Evolutionary conservation across 2,797 vertebrate species (phyloP).

Genomic region (Acridotheres tristis): DNA sequence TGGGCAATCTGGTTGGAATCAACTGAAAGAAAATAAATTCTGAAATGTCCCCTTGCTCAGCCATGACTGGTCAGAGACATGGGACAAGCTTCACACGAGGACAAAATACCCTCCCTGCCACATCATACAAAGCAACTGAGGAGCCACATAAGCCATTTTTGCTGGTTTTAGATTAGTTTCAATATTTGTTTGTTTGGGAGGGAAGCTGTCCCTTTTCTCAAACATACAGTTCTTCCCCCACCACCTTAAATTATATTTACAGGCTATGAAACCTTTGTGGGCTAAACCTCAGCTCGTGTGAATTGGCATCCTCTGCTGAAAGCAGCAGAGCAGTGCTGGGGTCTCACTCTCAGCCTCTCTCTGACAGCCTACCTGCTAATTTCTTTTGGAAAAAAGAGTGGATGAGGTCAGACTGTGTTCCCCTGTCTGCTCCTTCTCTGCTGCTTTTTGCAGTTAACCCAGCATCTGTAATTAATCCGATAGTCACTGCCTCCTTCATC

Average conservation of each 20-base stretch:
- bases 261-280: neutral
- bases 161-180: neutral
- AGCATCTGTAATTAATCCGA: constrained; percentile 57
- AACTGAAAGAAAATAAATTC: constrained; percentile 60
- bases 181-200: neutral
- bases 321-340: neutral
- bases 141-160: neutral
- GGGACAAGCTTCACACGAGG: neutral
- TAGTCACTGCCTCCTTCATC: neutral
- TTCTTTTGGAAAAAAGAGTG: neutral
- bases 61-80: neutral
- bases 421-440: neutral
- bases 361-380: constrained; percentile 28
- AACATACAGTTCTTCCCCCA: neutral
- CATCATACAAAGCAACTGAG: neutral
- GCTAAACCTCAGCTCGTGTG: neutral
- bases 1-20: constrained; percentile 67
- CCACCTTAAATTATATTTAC: neutral
- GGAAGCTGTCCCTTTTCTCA: neutral
- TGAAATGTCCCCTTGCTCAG: neutral
- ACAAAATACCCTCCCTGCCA: neutral
- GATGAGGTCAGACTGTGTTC: neutral
- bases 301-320: neutral
- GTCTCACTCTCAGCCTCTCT: neutral
- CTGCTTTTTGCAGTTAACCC: neutral